Conservation (phyloP, 2,113 vertebrate species). For the Tragelaphus buxtoni region DNA sequence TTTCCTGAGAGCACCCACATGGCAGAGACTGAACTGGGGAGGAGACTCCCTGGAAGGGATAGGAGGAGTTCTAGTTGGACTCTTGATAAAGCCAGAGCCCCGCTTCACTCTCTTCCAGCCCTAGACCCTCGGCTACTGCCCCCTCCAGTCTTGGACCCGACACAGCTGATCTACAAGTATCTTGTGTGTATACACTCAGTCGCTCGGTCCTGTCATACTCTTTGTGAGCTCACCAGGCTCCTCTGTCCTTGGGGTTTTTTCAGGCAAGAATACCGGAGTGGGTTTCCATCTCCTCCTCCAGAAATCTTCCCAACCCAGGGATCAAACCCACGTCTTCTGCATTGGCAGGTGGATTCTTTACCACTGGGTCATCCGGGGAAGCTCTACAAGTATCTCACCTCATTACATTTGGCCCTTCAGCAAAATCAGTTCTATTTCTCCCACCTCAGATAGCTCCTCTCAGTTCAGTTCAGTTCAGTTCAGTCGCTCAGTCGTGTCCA, state of each 20-base stretch:
- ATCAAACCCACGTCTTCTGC: neutral
- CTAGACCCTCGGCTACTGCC: rapidly evolving
- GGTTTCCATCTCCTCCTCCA: neutral
- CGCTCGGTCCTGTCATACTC: rapidly evolving
- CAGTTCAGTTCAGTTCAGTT: no score
- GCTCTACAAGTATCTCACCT: neutral
- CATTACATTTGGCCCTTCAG: neutral
- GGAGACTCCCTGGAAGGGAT: neutral
- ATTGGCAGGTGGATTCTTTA: neutral
- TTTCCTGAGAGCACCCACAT: neutral
- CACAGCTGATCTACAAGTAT: neutral
- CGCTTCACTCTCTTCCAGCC: rapidly evolving
- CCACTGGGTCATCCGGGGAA: neutral
- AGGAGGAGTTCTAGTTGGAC: neutral
- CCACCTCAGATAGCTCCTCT: neutral
- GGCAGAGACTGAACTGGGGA: neutral
- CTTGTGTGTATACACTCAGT: neutral
- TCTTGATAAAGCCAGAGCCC: neutral
- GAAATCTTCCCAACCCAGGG: neutral
- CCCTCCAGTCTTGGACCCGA: rapidly evolving
- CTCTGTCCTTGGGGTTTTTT: neutral
- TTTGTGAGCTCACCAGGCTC: neutral
- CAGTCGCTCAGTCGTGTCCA: no score
- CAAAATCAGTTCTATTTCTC: neutral
- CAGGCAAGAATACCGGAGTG: neutral